Conservation (phyloP, 2,888 invertebrate species). For the Dolomedes plantarius region DNA sequence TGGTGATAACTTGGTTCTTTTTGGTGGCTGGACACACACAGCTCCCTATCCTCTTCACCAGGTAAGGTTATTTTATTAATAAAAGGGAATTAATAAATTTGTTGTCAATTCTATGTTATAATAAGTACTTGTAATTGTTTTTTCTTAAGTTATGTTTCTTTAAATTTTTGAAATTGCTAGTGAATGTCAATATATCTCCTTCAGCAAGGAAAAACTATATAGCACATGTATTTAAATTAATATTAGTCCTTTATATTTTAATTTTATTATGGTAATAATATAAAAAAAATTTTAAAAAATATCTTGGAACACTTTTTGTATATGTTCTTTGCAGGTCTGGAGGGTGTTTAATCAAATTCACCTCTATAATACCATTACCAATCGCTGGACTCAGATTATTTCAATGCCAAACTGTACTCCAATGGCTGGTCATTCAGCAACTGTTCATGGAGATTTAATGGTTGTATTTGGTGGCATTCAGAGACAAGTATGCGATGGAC, state of each 20-base stretch:
- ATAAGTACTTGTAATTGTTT: too few species aligned
- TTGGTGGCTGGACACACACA: constrained; percentile 97
- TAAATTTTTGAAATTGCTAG: too few species aligned
- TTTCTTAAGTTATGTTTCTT: too few species aligned
- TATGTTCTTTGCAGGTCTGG: constrained; percentile 73
- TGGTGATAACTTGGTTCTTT: constrained; percentile 88
- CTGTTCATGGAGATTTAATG: constrained; percentile 81
- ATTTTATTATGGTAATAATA: too few species aligned
- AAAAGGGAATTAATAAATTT: too few species aligned
- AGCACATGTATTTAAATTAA: too few species aligned
- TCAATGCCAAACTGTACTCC: constrained; percentile 81
- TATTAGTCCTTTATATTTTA: too few species aligned
- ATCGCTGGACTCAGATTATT: constrained; percentile 82
- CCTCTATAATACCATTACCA: constrained; percentile 86
- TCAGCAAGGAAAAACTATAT: too few species aligned
- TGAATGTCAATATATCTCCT: too few species aligned
- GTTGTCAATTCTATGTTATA: too few species aligned
- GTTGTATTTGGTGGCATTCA: constrained; percentile 79
- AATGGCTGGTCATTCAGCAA: constrained; percentile 94
- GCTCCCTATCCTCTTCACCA: constrained; percentile 82
- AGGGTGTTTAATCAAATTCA: constrained; percentile 95
- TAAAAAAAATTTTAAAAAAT: too few species aligned
- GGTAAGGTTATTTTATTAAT: constrained; percentile 17
- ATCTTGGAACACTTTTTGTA: too few species aligned
- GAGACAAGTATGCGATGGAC: constrained; percentile 72